Conservation (phyloP, 2,797 vertebrate species). For the Cirrhinus mrigala region DNA sequence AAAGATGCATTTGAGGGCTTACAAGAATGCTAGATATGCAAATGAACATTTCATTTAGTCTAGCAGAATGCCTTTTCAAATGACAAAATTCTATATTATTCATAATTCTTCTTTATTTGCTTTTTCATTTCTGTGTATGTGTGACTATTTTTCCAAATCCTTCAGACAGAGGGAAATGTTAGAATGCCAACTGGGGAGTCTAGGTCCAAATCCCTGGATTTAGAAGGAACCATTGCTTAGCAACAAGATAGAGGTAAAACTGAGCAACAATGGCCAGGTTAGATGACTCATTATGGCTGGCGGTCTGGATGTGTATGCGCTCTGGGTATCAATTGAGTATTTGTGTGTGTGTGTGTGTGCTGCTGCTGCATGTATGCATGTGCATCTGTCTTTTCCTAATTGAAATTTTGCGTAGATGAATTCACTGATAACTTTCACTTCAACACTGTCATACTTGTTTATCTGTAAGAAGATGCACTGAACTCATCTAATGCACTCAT, state of each 20-base stretch:
- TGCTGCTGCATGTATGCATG: constrained; percentile 29
- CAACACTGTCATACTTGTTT: neutral
- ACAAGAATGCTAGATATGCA: constrained; percentile 3
- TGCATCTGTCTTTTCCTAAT: constrained; percentile 10
- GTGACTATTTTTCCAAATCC: constrained; percentile 18
- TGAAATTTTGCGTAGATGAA: neutral
- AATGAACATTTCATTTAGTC: neutral
- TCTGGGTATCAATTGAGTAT: constrained; percentile 15
- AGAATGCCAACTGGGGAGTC: constrained; percentile 9
- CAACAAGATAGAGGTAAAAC: constrained; percentile 63
- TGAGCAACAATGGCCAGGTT: constrained; percentile 58
- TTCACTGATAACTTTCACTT: neutral
- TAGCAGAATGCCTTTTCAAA: neutral
- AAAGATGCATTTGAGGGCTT: neutral
- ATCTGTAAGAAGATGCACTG: neutral
- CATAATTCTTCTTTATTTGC: constrained; percentile 14
- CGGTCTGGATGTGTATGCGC: constrained; percentile 35
- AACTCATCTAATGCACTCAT: neutral
- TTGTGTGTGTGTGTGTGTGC: constrained; percentile 29
- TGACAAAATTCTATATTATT: neutral
- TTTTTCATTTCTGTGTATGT: constrained; percentile 27
- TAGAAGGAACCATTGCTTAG: constrained; percentile 66
- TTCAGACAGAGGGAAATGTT: constrained; percentile 34
- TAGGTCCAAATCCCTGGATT: constrained; percentile 53
- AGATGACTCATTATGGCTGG: constrained; percentile 49